These are phyloP conservation scores for Semibalanus balanoides DNA, from an alignment of 1,140 invertebrate species.

Conservation along the genomic window DNA sequence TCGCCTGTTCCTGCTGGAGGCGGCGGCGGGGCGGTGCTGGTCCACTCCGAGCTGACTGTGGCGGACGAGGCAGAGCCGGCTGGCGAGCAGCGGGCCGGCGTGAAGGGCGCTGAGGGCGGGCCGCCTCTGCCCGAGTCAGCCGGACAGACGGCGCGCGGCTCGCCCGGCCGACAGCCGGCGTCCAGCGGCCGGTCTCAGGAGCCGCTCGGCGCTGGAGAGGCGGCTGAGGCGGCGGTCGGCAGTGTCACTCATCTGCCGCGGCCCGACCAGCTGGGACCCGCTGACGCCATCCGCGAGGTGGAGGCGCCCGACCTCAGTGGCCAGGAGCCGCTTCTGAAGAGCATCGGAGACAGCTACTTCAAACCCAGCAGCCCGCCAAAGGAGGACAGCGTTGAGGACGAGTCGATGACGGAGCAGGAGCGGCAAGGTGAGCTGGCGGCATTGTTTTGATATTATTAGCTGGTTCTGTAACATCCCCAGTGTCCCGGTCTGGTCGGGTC, in stretches of 20 bases:
- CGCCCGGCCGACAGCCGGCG: background rate
- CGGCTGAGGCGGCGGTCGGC: too few relatives aligned
- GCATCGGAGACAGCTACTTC: background rate
- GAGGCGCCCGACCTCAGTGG: background rate
- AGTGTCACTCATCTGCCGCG: background rate
- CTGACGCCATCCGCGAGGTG: background rate
- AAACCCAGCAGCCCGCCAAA: background rate
- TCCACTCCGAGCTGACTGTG: background rate
- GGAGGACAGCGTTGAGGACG: background rate
- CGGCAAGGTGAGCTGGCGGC: background rate
- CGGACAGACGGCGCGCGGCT: too few relatives aligned
- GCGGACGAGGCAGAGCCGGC: background rate
- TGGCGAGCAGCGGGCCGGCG: too few relatives aligned
- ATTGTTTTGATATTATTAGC: too few relatives aligned
- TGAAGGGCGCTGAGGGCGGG: background rate
- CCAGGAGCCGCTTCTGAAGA: background rate
- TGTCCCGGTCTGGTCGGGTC: too few relatives aligned
- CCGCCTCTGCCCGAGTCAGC: background rate
- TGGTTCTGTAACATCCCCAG: too few relatives aligned
- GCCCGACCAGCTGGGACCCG: background rate
- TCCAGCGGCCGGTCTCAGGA: background rate
- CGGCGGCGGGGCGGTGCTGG: background rate
- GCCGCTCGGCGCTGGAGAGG: too few relatives aligned
- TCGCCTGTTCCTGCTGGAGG: too few relatives aligned
- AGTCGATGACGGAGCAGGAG: background rate